Conservation (phyloP, 2,113 vertebrate species). For the Sminthopsis crassicaudata region DNA sequence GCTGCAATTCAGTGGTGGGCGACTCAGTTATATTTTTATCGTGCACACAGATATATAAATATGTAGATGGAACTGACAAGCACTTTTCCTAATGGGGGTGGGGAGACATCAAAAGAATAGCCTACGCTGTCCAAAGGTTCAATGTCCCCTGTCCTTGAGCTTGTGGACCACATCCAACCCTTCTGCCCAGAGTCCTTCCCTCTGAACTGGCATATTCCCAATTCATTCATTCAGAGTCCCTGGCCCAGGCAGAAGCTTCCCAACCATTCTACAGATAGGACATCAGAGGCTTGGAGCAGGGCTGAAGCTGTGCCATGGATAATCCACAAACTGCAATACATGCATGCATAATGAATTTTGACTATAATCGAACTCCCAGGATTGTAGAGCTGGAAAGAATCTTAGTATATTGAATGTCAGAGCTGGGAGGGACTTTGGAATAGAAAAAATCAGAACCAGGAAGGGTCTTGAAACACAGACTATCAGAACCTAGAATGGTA, state of each 20-base stretch:
- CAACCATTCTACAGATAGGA: neutral
- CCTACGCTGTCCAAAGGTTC: neutral
- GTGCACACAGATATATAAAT: constrained; percentile 62
- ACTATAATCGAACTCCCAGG: neutral
- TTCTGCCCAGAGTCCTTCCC: neutral
- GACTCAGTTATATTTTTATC: constrained; percentile 79
- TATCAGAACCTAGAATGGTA: neutral
- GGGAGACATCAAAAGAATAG: neutral
- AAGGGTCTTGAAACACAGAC: neutral
- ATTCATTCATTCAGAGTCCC: neutral
- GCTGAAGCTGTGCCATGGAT: neutral
- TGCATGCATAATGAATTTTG: neutral
- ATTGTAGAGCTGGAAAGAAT: neutral
- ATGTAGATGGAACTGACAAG: constrained; percentile 64
- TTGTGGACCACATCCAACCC: neutral
- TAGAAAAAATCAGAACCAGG: neutral
- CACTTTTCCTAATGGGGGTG: constrained; percentile 52
- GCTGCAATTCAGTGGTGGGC: constrained; percentile 67
- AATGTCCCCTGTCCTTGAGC: neutral
- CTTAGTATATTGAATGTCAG: neutral
- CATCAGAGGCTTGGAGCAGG: neutral
- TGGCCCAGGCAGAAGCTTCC: neutral
- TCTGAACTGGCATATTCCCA: neutral
- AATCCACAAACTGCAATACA: neutral
- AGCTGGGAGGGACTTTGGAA: neutral